phyloP scores from a whole-genome alignment of 1,140 invertebrate genomes.

The Coenobita brevimanus region DNA sequence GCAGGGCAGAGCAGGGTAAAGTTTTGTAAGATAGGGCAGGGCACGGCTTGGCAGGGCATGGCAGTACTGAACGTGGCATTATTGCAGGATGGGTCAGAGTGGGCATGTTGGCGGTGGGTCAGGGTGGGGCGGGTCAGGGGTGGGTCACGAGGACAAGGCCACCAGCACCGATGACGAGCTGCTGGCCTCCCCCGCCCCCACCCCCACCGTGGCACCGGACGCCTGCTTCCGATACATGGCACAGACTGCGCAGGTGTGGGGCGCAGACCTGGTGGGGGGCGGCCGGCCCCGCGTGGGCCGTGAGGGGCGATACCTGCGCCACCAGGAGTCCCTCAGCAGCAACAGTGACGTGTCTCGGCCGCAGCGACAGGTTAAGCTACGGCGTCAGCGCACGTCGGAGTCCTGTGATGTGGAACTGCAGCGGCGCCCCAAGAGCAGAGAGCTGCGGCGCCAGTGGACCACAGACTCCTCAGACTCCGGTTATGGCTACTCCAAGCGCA shows the following conservation, averaged over 20 bases:
- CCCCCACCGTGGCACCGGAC: slow-evolving; percentile 25
- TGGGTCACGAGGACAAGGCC: slow-evolving; percentile 66
- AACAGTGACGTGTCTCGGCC: slow-evolving; percentile 67
- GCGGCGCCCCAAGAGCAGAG: slow-evolving; percentile 43
- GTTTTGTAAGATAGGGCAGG: neutral
- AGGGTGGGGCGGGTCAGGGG: slow-evolving; percentile 32
- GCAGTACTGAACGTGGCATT: neutral
- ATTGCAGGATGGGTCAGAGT: slow-evolving; percentile 47
- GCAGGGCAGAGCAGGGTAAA: too few relatives aligned
- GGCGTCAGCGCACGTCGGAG: slow-evolving; percentile 57
- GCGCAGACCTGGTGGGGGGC: slow-evolving; percentile 62
- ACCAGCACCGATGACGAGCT: slow-evolving; percentile 68
- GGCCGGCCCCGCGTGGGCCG: slow-evolving; percentile 61
- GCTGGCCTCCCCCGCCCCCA: slow-evolving; percentile 58
- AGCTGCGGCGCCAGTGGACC: slow-evolving; percentile 67
- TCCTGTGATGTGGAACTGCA: slow-evolving; percentile 47
- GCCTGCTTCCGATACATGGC: slow-evolving; percentile 60
- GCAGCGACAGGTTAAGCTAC: slow-evolving; percentile 53
- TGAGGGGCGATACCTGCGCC: slow-evolving; percentile 69
- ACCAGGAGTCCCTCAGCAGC: slow-evolving; percentile 68
- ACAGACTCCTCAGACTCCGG: slow-evolving; percentile 68
- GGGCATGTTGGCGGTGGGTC: slow-evolving; percentile 26
- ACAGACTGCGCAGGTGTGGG: slow-evolving; percentile 64
- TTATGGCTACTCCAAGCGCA: slow-evolving; percentile 65
- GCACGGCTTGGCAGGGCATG: neutral